Conservation (phyloP, 2,888 invertebrate species). For the Anodontia alba region DNA sequence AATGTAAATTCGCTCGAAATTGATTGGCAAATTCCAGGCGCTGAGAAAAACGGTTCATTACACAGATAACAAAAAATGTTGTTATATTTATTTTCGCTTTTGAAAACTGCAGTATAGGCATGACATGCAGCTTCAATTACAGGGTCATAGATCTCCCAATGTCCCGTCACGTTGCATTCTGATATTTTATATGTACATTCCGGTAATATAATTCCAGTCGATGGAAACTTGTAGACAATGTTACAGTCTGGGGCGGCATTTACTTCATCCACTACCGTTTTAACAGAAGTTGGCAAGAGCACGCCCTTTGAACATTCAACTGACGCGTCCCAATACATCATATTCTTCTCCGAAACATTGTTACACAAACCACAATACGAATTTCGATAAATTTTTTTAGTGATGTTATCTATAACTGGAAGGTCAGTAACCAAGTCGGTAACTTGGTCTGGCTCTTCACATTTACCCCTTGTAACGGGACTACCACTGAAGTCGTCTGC, state of each 20-base stretch:
- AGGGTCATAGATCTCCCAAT: conserved; percentile 3
- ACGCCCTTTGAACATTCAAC: not conserved
- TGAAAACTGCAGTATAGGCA: not conserved
- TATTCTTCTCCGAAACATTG: not conserved
- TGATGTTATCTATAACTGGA: not conserved
- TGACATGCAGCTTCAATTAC: conserved; percentile 8
- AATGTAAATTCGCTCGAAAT: no score
- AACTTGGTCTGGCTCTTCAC: not conserved
- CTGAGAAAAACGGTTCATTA: not conserved
- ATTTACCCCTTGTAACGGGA: not conserved
- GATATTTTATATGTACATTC: not conserved
- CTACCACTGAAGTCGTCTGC: not conserved
- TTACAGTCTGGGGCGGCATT: not conserved
- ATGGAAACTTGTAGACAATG: not conserved
- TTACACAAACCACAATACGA: not conserved
- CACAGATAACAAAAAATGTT: conserved; percentile 12
- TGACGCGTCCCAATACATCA: not conserved
- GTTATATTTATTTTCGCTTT: not conserved
- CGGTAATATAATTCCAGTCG: not conserved
- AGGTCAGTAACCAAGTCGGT: not conserved
- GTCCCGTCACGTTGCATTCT: not conserved
- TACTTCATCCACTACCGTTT: not conserved
- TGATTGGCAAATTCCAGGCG: not conserved
- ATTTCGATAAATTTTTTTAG: not conserved
- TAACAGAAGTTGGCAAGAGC: not conserved